A percentile compares a stretch with the other conserved stretches of the same genome.
Conservation (phyloP, 2,888 invertebrate species). For the Euspilapteryx auroguttella region DNA sequence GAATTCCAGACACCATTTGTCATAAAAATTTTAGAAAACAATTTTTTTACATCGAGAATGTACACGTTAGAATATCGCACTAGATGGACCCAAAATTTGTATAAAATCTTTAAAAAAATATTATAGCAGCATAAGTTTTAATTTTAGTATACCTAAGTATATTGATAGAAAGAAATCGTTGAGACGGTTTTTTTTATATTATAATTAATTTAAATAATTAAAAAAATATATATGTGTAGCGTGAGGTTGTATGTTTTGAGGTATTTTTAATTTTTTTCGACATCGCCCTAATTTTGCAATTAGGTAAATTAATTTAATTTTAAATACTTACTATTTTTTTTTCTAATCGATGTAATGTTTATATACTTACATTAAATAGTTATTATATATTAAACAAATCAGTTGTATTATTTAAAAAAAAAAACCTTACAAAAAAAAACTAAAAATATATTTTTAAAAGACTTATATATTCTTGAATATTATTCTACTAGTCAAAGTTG, state of each 20-base stretch:
- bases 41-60: slow-evolving; percentile 19
- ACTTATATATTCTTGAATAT: too few species aligned
- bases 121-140: too few species aligned
- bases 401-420: slow-evolving; percentile 47
- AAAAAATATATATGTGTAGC: slow-evolving; percentile 30
- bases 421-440: too few species aligned
- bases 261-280: slow-evolving; percentile 24
- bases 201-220: slow-evolving; percentile 4
- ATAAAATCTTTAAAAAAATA: too few species aligned
- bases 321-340: too few species aligned
- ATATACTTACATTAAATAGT: slow-evolving; percentile 61
- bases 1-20: too few species aligned
- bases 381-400: slow-evolving; percentile 49
- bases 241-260: slow-evolving; percentile 53
- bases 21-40: too few species aligned
- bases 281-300: slow-evolving; percentile 42
- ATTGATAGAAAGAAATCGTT: too few species aligned
- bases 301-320: slow-evolving; percentile 46
- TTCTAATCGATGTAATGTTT: slow-evolving; percentile 58
- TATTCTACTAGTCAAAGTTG: too few species aligned
- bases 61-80: slow-evolving; percentile 16
- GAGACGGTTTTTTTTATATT: too few species aligned
- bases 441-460: too few species aligned
- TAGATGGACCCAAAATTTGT: slow-evolving; percentile 46
- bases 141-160: slow-evolving; percentile 28